A percentile compares a stretch with the other conserved stretches of the same genome.
Evolutionary conservation across 2,888 invertebrate genomes (phyloP).

Genomic region (Plebejus argus): DNA sequence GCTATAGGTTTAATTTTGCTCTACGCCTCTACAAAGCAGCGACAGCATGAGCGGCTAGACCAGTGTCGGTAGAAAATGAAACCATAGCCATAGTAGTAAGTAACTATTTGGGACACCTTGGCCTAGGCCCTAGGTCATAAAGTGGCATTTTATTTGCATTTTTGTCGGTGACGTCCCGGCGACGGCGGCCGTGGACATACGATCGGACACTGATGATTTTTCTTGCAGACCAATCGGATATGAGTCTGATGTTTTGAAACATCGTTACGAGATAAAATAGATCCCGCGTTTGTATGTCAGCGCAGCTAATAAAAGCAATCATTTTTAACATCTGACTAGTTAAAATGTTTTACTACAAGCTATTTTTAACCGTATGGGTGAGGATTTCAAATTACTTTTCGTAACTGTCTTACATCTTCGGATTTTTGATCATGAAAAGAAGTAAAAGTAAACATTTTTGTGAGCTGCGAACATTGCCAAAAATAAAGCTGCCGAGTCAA

Average conservation of each 20-base stretch:
- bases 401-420: neutral
- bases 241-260: constrained; percentile 5
- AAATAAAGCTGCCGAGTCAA: constrained; percentile 5
- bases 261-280: neutral
- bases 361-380: neutral
- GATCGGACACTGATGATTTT: neutral
- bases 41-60: too few relatives aligned
- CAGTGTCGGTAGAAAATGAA: too few relatives aligned
- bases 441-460: neutral
- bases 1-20: too few relatives aligned
- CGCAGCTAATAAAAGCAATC: neutral
- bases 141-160: too few relatives aligned
- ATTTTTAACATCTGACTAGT: constrained; percentile 9
- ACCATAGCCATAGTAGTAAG: too few relatives aligned
- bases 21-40: too few relatives aligned
- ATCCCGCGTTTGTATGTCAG: constrained; percentile 6
- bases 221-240: neutral
- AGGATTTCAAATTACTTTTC: neutral
- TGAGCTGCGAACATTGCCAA: constrained; percentile 14
- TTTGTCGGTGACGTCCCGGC: too few relatives aligned
- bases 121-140: too few relatives aligned
- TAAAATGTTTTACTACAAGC: neutral
- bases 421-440: neutral
- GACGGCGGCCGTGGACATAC: neutral
- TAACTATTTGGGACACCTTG: too few relatives aligned